Evolutionary conservation across 2,797 vertebrate species (phyloP), one percentile per base, ranked within the genome.

Genomic region (Lacerta viridis): DNA sequence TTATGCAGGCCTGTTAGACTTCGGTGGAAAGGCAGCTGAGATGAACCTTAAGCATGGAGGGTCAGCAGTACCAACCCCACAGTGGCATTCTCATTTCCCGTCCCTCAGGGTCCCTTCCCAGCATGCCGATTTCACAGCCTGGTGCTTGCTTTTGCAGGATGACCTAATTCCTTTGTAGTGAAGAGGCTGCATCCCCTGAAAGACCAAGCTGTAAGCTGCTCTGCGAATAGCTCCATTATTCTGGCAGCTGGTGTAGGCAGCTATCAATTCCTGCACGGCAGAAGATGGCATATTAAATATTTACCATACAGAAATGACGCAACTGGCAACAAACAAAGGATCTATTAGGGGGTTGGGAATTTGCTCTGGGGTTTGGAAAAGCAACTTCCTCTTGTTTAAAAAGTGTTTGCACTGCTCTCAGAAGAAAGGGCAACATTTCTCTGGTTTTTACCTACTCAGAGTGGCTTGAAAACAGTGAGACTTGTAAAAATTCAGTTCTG

Each of bases 291-390:
- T 4, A 1, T 84, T 77, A 86, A 87, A 85, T 88, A 89, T 84
- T 88, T 82, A 82, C 80, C 20, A 4, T 59, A 55, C 18, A 88
- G 88, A 41, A 84, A 79, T 80, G 76, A 92, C 77, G 29, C 85
- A 86, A 84, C 11, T 55, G 89, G 43, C 78, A 84, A 74, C 46
- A 85, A 81, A 88, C 46, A 89, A 91, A 87, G 68, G 69, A 87
- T 11, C 41, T 43, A 76, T 46, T 59, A 55, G 84, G 83, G 89
- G 83, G 10, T 29, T 11, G 66, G 66, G 66, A 69, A 69, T 69
- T 29, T 69, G 66, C 66, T 69, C 23, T 71, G 82, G 71, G 50
- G 27, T 83, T 55, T 36, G 8, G 64, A 50, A 86, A 88, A 85
- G 72, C 89, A 87, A 83, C 25, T 80, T 55, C 59, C 74, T 84